Conservation (phyloP, 2,888 invertebrate genomes). For the Rhopalosiphum nymphaeae region DNA sequence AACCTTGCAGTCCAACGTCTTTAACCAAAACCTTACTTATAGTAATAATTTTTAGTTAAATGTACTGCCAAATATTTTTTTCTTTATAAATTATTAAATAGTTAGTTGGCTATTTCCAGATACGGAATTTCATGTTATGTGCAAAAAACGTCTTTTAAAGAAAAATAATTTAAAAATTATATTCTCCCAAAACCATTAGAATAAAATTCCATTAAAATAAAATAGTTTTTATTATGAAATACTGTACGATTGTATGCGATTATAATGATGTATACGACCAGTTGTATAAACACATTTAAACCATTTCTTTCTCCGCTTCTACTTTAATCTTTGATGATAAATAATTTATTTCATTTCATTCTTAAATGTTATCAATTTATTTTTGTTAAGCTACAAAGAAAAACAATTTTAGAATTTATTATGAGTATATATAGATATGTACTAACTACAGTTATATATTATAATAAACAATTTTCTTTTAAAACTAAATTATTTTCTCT, state of each 20-base stretch:
- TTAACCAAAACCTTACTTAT: neutral
- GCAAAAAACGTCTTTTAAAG: neutral
- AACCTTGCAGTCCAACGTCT: neutral
- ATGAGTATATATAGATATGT: neutral
- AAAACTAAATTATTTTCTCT: neutral
- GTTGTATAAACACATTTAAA: neutral
- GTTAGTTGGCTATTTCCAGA: neutral
- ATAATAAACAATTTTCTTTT: neutral
- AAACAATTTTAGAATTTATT: neutral
- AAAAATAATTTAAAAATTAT: neutral
- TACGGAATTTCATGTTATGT: neutral
- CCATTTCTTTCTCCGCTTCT: neutral
- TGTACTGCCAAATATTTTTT: neutral
- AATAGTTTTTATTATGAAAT: neutral
- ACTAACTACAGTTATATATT: neutral
- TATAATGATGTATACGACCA: neutral
- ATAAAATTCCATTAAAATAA: neutral
- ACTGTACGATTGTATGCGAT: neutral
- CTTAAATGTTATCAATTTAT: neutral
- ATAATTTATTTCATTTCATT: neutral
- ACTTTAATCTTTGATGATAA: neutral
- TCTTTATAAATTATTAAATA: neutral
- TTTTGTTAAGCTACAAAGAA: neutral
- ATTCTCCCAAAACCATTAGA: neutral
- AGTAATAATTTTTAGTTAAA: neutral